Base-by-base conservation (phyloP, 2,888 invertebrate species). In the Pristionchus maxplancki region DNA sequence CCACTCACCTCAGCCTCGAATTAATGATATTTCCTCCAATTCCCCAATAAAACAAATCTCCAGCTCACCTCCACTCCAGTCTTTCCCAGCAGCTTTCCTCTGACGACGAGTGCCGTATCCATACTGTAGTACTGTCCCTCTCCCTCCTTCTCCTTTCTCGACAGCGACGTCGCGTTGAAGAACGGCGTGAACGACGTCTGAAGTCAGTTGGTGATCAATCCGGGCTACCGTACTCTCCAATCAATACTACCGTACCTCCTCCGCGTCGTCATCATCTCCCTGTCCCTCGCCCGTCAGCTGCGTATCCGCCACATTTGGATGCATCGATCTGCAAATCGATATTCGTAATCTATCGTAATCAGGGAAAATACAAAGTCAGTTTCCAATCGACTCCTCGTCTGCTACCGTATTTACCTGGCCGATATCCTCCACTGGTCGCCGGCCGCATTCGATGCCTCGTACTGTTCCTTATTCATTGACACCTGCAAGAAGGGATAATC, bases 51-150 rank as follows among this genome's bases (percentile, higher is more conserved):
- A 44, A 44, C 11, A 44, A 44, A 6, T 44, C 11, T 44, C 62
- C 28, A 58, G 9, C 48, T 17, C 89, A 85, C 90, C 82, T 89
- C 83, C 2, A 91, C 50, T 15, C 90, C 91, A 17, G 93, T 93
- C 89, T 93, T 93, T 20, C 93, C 93, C 28, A 93, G 86, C 28
- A 90, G 78, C 37, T 90, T 89, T 17, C 92, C 92, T 28, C 89
- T 88, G 8, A 93, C 88, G n/a, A 89, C 91, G 67, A 93, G 88
- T 1, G 90, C 53, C 5, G 91, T 90, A 89, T 92, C 83, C 81
- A 87, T n/a, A 4, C 15, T 40, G 64, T 85, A 85, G 40, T 48
- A 85, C 20, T 28, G 13, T 5, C 44, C 83, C 0, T 17, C 24
- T n/a, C n/a, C 62, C 20, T 34, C 40, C 85, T 44, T 85, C 53